Evolutionary conservation across 2,113 vertebrate genomes (phyloP).

Genomic region (Pica pica): DNA sequence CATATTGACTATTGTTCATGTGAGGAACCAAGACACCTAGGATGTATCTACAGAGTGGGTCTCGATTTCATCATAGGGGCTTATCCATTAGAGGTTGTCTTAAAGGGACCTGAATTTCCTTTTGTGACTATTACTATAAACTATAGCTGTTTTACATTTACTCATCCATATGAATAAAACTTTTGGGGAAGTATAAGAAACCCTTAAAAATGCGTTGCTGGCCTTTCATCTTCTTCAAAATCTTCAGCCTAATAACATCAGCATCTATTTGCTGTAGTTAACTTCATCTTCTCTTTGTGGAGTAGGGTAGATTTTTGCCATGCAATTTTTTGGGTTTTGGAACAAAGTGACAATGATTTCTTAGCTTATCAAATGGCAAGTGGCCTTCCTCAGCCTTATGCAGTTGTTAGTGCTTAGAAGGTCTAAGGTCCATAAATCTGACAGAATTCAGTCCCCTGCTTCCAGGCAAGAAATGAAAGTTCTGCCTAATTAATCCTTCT

Average conservation of each 20-base stretch:
- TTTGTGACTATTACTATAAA: background rate
- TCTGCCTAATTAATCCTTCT: background rate
- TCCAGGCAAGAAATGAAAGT: background rate
- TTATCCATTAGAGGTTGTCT: background rate
- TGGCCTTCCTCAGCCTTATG: background rate
- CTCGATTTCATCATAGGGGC: background rate
- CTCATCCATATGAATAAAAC: background rate
- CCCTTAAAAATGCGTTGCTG: background rate
- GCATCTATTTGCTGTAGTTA: background rate
- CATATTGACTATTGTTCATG: background rate
- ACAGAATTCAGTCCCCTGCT: background rate
- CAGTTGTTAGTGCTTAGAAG: rapidly evolving
- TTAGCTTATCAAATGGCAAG: background rate
- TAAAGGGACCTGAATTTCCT: background rate
- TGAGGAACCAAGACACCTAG: background rate
- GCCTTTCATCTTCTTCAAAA: background rate
- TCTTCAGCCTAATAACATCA: background rate
- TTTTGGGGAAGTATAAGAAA: background rate
- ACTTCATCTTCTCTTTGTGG: background rate
- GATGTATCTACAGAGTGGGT: background rate
- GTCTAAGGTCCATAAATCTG: background rate
- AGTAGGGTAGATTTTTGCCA: background rate
- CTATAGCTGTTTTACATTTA: background rate
- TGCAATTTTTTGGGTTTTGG: background rate
- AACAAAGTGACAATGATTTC: background rate